Evolutionary conservation across 2,888 invertebrate genomes (phyloP).

Genomic region (Empis livida): DNA sequence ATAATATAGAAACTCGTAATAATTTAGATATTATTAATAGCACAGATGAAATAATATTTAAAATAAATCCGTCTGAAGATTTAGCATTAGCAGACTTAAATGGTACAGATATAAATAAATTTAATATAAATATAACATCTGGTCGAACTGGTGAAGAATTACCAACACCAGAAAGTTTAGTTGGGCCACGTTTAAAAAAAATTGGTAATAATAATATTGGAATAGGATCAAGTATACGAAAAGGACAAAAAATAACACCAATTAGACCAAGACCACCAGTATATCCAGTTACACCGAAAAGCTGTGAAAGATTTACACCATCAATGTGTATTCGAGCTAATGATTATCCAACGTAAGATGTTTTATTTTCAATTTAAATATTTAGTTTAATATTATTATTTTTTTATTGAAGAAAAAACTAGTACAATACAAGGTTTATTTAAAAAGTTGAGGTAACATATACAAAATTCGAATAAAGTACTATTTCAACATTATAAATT

Average conservation of each 20-base stretch:
- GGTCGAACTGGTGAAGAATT: conserved; percentile 18
- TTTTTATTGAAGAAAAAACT: no score
- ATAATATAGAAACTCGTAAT: not conserved
- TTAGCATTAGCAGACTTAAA: conserved; percentile 30
- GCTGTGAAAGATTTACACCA: conserved; percentile 57
- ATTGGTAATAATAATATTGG: not conserved
- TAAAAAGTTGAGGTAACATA: no score
- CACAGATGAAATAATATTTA: conserved; percentile 1
- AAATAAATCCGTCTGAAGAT: conserved; percentile 20
- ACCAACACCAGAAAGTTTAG: conserved; percentile 30
- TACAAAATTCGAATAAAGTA: no score
- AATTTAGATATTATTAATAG: not conserved
- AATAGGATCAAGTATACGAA: no score
- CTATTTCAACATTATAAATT: no score
- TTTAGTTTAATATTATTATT: not conserved
- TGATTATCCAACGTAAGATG: conserved; percentile 66
- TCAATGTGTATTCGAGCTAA: conserved; percentile 57
- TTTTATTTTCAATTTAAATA: not conserved
- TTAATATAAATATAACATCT: conserved; percentile 7
- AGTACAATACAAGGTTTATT: no score
- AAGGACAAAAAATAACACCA: conserved; percentile 18
- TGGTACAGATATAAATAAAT: conserved; percentile 20
- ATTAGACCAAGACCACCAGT: conserved; percentile 32
- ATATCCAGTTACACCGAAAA: conserved; percentile 27
- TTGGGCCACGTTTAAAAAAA: conserved; percentile 21